Percentiles rank a stretch among this genome's conserved stretches.
Conservation (phyloP, 2,797 vertebrate species). For the Tauraco hartlaubi region DNA sequence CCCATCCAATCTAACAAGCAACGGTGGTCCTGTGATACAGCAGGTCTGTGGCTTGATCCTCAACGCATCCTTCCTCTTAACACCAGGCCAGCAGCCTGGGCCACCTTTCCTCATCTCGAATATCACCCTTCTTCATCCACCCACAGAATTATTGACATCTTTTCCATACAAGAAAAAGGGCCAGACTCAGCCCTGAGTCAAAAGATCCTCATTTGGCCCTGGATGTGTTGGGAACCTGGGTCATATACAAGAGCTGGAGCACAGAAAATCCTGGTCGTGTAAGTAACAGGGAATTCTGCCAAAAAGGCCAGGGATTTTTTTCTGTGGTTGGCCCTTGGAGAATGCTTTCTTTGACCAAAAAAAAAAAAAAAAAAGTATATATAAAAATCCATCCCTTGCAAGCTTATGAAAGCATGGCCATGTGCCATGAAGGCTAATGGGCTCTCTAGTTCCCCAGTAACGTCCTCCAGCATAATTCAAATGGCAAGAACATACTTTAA, state of each 20-base stretch:
- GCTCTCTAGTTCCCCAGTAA: not conserved
- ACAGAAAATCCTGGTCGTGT: not conserved
- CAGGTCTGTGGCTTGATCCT: not conserved
- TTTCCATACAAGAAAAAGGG: not conserved
- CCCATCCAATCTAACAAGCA: not conserved
- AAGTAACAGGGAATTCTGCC: conserved; percentile 16
- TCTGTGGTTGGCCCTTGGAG: not conserved
- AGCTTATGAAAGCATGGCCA: conserved; percentile 1
- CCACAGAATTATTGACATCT: not conserved
- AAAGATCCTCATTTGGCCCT: not conserved
- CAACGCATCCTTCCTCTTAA: not conserved
- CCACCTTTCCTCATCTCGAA: not conserved
- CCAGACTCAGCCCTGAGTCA: not conserved
- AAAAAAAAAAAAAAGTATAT: not conserved
- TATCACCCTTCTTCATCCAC: not conserved
- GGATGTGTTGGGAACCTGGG: not conserved
- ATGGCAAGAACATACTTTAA: not conserved
- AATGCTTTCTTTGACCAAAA: not conserved
- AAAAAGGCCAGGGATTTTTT: not conserved
- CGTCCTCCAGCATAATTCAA: not conserved
- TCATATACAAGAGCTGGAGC: not conserved
- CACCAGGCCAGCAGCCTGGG: not conserved
- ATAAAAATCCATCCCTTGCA: not conserved
- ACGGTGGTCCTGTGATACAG: not conserved
- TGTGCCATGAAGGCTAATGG: not conserved